Conservation (phyloP, 1,140 invertebrate genomes). For the Hylyphantes graminicola region DNA sequence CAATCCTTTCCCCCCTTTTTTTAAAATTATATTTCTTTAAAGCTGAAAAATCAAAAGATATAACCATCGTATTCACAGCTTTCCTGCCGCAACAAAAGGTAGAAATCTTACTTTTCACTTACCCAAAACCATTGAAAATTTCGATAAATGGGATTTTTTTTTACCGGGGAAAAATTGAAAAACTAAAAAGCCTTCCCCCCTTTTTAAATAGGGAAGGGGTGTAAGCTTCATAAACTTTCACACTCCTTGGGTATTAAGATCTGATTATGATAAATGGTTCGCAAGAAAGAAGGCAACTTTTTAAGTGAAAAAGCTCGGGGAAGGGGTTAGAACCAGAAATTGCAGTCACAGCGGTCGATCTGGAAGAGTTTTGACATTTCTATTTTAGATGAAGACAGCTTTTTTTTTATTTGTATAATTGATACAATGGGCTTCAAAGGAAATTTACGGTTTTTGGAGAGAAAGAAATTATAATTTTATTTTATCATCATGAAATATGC, state of each 20-base stretch:
- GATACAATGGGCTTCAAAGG: constrained; percentile 5
- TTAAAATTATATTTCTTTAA: constrained; percentile 8
- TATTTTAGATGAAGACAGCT: constrained; percentile 3
- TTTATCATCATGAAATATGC: too few relatives aligned
- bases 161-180: constrained; percentile 55
- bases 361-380: constrained; percentile 43
- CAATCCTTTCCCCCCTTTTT: background rate
- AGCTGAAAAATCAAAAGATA: constrained; percentile 57
- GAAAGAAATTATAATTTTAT: too few relatives aligned
- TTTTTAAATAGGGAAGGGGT: constrained; percentile 34
- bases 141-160: constrained; percentile 59
- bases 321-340: constrained; percentile 46
- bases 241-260: constrained; percentile 58
- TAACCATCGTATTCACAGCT: constrained; percentile 50
- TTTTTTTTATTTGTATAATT: constrained; percentile 11
- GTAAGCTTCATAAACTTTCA: constrained; percentile 57
- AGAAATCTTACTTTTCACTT: constrained; percentile 60
- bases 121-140: constrained; percentile 57
- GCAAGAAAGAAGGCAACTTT: constrained; percentile 50
- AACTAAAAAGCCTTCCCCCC: constrained; percentile 49
- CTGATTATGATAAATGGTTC: constrained; percentile 59
- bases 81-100: constrained; percentile 54
- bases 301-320: constrained; percentile 20
- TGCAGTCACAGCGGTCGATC: constrained; percentile 51
- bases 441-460: background rate